phyloP scores from a whole-genome alignment of 2,797 vertebrate species.

The Odontamblyopus lacepedii region DNA sequence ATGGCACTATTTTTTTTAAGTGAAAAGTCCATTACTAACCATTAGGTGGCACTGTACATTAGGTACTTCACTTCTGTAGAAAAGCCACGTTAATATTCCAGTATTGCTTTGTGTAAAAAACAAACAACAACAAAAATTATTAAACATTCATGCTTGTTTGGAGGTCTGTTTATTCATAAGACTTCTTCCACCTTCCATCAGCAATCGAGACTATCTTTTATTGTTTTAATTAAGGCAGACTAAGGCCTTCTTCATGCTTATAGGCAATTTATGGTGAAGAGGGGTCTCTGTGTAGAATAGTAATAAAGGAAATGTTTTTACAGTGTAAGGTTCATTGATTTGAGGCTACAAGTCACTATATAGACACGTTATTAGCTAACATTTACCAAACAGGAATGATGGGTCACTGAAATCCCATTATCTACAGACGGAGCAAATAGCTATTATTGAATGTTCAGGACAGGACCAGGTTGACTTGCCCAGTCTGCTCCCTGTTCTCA shows the following conservation, averaged over 20 bases:
- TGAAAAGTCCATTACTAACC: slow-evolving; percentile 35
- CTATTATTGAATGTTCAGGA: background rate
- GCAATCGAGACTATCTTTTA: slow-evolving; percentile 3
- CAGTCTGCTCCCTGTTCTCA: slow-evolving; percentile 24
- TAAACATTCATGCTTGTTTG: slow-evolving; percentile 13
- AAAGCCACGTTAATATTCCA: slow-evolving; percentile 5
- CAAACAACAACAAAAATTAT: background rate
- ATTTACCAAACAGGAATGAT: no score
- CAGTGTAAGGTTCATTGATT: no score
- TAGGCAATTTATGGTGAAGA: no score
- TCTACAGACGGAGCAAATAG: no score
- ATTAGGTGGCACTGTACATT: slow-evolving; percentile 55
- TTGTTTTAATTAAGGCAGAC: slow-evolving; percentile 41
- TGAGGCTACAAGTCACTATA: no score
- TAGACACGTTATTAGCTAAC: no score
- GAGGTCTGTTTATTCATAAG: slow-evolving; percentile 19
- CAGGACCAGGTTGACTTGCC: background rate
- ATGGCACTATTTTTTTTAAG: background rate
- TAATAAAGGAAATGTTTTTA: no score
- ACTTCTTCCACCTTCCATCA: background rate
- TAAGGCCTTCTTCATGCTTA: slow-evolving; percentile 6
- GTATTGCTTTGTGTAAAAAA: background rate
- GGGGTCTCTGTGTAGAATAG: no score
- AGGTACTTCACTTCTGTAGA: background rate
- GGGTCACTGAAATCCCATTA: no score